phyloP scores from a whole-genome alignment of 2,888 invertebrate species.

The Coleophora deauratella region DNA sequence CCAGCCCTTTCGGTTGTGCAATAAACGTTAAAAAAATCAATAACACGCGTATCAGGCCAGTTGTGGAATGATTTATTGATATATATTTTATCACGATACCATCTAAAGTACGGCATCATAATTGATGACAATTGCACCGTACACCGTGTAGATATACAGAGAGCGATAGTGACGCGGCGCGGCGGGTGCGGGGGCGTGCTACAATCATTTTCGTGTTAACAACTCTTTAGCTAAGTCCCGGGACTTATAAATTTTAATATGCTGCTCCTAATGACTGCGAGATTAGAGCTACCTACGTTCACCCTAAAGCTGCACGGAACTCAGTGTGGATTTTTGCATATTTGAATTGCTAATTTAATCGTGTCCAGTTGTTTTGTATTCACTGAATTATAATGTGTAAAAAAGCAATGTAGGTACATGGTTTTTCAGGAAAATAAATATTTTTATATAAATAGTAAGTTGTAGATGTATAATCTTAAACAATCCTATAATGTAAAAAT shows the following conservation, averaged over 20 bases:
- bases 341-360: slow-evolving; percentile 51
- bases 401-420: not conserved
- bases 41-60: slow-evolving; percentile 53
- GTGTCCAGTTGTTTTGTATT: slow-evolving; percentile 7
- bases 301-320: slow-evolving; percentile 2
- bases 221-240: slow-evolving; percentile 49
- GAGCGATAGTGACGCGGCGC: slow-evolving; percentile 8
- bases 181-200: slow-evolving; percentile 21
- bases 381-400: not conserved
- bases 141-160: slow-evolving; percentile 23
- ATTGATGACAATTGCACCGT: slow-evolving; percentile 62
- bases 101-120: slow-evolving; percentile 65
- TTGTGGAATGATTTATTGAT: slow-evolving; percentile 65
- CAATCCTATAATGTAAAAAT: no score
- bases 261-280: slow-evolving; percentile 53
- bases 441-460: no score
- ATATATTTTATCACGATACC: slow-evolving; percentile 65
- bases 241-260: slow-evolving; percentile 54
- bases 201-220: slow-evolving; percentile 65
- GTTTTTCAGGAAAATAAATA: not conserved
- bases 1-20: slow-evolving; percentile 52
- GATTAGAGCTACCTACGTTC: slow-evolving; percentile 27
- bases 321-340: slow-evolving; percentile 47
- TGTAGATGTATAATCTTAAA: no score
- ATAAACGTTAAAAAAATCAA: slow-evolving; percentile 69